Conservation (phyloP, 2,113 vertebrate species). For the Lichenostomus cassidix region DNA sequence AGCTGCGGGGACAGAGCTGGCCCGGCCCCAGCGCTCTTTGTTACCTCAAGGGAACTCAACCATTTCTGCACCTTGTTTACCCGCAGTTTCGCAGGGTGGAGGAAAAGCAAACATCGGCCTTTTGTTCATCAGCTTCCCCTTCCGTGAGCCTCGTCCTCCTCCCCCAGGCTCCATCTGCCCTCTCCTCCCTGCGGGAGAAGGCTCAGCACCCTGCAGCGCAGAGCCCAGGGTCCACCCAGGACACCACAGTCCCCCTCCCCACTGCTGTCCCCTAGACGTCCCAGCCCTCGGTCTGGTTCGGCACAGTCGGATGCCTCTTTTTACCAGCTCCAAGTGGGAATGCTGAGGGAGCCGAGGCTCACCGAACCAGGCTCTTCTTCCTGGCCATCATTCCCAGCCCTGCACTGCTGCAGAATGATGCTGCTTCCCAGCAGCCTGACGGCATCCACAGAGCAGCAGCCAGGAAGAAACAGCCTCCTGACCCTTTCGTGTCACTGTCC, state of each 20-base stretch:
- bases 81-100: neutral
- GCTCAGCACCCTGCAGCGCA: neutral
- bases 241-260: fast-evolving
- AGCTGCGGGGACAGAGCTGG: neutral
- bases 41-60: constrained; percentile 16
- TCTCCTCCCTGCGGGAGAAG: fast-evolving
- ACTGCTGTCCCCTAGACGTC: fast-evolving
- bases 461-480: neutral
- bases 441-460: neutral
- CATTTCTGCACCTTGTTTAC: constrained; percentile 31
- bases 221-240: neutral
- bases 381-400: neutral
- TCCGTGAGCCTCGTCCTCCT: neutral
- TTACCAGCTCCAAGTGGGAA: neutral
- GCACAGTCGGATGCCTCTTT: neutral
- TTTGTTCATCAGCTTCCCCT: neutral
- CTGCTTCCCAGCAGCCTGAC: neutral
- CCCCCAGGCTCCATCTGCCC: neutral
- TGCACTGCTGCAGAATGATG: neutral
- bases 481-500: neutral
- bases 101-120: constrained; percentile 45
- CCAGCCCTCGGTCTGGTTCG: neutral
- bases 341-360: neutral
- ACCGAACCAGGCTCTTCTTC: neutral
- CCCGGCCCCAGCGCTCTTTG: neutral